Conservation (phyloP, 2,888 invertebrate species). For the Congeria kusceri region DNA sequence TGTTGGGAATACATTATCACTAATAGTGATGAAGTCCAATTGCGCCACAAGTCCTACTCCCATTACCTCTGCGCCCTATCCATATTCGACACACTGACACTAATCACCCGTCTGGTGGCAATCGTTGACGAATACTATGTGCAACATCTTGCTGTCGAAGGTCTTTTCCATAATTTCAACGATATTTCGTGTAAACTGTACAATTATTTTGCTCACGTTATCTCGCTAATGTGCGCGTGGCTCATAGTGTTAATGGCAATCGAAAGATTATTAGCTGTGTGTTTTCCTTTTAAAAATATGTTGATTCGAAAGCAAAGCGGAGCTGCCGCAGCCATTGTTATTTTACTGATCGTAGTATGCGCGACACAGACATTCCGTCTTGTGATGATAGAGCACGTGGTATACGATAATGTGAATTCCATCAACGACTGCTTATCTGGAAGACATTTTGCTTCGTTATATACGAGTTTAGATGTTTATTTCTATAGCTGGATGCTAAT, state of each 20-base stretch:
- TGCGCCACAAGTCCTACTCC: conserved; percentile 82
- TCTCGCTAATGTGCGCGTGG: conserved; percentile 82
- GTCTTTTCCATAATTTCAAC: conserved; percentile 68
- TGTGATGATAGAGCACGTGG: conserved; percentile 64
- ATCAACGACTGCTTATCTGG: conserved; percentile 56
- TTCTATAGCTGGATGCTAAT: conserved; percentile 14
- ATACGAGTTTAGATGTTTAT: conserved; percentile 13
- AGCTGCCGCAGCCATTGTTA: conserved; percentile 75
- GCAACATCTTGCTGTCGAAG: conserved; percentile 12
- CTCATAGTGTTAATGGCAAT: conserved; percentile 82
- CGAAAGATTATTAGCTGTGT: conserved; percentile 81
- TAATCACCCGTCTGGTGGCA: conserved; percentile 69
- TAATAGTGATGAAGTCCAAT: conserved; percentile 81
- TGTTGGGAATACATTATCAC: conserved; percentile 80
- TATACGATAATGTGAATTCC: neutral
- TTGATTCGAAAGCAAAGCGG: conserved; percentile 75
- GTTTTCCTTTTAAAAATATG: conserved; percentile 80
- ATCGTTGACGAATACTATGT: conserved; percentile 67
- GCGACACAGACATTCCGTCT: conserved; percentile 80
- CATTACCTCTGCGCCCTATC: conserved; percentile 82
- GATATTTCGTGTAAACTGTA: conserved; percentile 78
- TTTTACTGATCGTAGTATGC: conserved; percentile 73
- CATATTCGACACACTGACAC: conserved; percentile 79
- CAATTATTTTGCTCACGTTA: conserved; percentile 77
- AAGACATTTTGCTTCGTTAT: conserved; percentile 51